A percentile compares a stretch with the other conserved stretches of the same genome.
Evolutionary conservation across 2,888 invertebrate genomes (phyloP).

Genomic region (Rotaria magnacalcarata): DNA sequence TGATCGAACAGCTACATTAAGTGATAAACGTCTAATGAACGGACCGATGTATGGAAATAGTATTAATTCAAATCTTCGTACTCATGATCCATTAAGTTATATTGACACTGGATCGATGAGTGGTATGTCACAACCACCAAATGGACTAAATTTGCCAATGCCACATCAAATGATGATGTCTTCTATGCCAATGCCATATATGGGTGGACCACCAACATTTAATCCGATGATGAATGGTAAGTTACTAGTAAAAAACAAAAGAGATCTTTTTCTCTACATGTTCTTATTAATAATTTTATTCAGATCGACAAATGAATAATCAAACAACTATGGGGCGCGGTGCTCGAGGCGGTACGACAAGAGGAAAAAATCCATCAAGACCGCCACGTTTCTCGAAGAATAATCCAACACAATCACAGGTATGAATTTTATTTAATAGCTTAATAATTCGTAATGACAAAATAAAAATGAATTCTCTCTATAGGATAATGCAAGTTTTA

Average conservation of each 20-base stretch:
- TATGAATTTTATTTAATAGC: not conserved
- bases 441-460: not conserved
- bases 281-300: not conserved
- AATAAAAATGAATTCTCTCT: not conserved
- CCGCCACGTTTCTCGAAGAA: conserved; percentile 20
- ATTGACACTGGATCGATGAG: conserved; percentile 33
- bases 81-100: conserved; percentile 43
- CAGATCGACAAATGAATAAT: conserved; percentile 28
- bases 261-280: too few species aligned
- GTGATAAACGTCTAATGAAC: not conserved
- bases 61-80: not conserved
- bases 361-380: not conserved
- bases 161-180: conserved; percentile 45
- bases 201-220: not conserved
- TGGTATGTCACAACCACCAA: conserved; percentile 15
- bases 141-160: conserved; percentile 40
- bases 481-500: not conserved
- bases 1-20: conserved; percentile 16
- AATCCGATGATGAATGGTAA: conserved; percentile 32
- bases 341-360: not conserved
- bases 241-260: not conserved
- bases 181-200: conserved; percentile 5
- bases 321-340: not conserved
- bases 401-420: conserved; percentile 19
- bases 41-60: not conserved